phyloP scores from a whole-genome alignment of 2,797 vertebrate genomes.

The Muscicapa comitata region DNA sequence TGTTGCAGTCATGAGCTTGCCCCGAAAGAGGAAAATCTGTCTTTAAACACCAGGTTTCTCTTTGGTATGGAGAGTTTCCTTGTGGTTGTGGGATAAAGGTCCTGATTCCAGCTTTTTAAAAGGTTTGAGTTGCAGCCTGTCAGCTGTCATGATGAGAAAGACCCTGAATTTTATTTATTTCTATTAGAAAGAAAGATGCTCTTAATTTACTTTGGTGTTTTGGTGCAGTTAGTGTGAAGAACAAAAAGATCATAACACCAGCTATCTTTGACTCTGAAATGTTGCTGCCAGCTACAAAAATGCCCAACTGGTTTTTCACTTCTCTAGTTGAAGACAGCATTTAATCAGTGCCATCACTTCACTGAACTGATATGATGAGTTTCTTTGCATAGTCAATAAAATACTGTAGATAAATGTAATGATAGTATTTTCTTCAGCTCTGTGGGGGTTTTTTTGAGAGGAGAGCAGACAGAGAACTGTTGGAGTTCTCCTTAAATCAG shows the following conservation, averaged over 20 bases:
- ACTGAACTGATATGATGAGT: too few relatives aligned
- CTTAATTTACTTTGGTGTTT: not conserved
- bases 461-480: too few relatives aligned
- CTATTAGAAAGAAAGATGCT: not conserved
- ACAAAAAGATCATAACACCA: not conserved
- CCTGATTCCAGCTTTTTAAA: not conserved
- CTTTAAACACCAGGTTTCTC: not conserved
- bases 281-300: not conserved
- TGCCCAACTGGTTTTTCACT: not conserved
- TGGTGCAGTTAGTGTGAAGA: not conserved
- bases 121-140: not conserved
- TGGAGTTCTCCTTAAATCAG: too few relatives aligned
- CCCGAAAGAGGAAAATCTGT: not conserved
- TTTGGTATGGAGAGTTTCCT: not conserved
- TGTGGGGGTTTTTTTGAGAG: too few relatives aligned
- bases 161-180: not conserved
- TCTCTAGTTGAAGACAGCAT: not conserved
- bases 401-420: too few relatives aligned
- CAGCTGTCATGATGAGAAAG: not conserved
- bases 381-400: too few relatives aligned
- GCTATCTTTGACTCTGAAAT: not conserved
- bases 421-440: too few relatives aligned
- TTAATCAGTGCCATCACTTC: not conserved
- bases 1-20: not conserved
- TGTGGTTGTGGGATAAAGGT: not conserved